A percentile compares a stretch with the other conserved stretches of the same genome.
These are phyloP conservation scores for Pyrrhura leucotis DNA, from an alignment of 2,797 vertebrate genomes.

Conservation along the genomic window DNA sequence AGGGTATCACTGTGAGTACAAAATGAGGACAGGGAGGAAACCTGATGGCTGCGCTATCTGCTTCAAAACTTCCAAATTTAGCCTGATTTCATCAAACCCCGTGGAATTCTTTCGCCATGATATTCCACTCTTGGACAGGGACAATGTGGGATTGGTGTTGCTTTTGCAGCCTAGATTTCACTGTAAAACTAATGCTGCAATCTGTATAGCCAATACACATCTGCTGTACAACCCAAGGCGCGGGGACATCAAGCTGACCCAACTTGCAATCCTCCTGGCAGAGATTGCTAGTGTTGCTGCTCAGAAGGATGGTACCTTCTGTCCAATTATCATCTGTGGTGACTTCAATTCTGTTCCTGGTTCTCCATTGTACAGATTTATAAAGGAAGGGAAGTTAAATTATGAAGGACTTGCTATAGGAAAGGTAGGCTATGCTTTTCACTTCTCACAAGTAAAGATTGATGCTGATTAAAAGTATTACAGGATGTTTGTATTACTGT, in stretches of 20 bases:
- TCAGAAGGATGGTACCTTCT: slow-evolving; percentile 79
- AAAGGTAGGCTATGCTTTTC: slow-evolving; percentile 79
- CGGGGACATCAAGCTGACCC: slow-evolving; percentile 94
- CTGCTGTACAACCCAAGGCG: slow-evolving; percentile 94
- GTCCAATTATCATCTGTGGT: slow-evolving; percentile 90
- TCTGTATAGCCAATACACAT: slow-evolving; percentile 95
- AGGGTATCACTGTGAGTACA: slow-evolving; percentile 96
- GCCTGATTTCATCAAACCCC: slow-evolving; percentile 85
- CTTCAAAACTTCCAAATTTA: slow-evolving; percentile 89
- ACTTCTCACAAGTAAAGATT: background rate
- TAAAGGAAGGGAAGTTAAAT: slow-evolving; percentile 87
- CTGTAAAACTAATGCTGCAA: background rate
- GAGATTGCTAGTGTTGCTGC: slow-evolving; percentile 84
- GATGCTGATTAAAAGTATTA: background rate
- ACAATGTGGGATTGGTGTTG: slow-evolving; percentile 93
- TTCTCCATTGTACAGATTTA: slow-evolving; percentile 91
- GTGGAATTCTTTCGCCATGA: slow-evolving; percentile 89
- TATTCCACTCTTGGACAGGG: slow-evolving; percentile 89
- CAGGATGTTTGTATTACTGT: background rate
- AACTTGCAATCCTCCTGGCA: slow-evolving; percentile 92
- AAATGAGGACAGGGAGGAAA: slow-evolving; percentile 92
- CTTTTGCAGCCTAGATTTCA: slow-evolving; percentile 81
- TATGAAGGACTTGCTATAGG: slow-evolving; percentile 86
- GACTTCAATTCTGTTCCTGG: slow-evolving; percentile 94
- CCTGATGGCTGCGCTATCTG: slow-evolving; percentile 91